Conservation (phyloP, 2,113 vertebrate genomes). For the Maccullochella peelii region DNA sequence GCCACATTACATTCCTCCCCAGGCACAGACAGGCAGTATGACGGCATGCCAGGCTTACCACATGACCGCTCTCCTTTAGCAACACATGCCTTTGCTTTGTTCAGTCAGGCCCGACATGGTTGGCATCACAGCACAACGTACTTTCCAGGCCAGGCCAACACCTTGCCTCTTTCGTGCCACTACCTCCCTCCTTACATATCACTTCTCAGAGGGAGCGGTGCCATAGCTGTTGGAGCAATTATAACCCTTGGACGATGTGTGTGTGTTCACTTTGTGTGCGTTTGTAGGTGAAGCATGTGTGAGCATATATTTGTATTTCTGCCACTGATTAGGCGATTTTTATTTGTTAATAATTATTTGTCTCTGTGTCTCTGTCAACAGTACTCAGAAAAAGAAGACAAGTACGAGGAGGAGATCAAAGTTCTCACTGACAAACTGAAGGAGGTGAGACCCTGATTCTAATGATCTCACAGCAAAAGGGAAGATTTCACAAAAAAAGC, state of each 20-base stretch:
- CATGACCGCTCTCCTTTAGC: slow-evolving; percentile 36
- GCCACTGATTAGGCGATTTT: neutral
- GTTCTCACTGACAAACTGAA: slow-evolving; percentile 98
- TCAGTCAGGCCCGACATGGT: slow-evolving; percentile 6
- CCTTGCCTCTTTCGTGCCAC: slow-evolving; percentile 1
- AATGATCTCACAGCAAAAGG: neutral
- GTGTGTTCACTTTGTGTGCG: neutral
- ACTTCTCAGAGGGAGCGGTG: slow-evolving; percentile 20
- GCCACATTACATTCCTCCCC: slow-evolving; percentile 41
- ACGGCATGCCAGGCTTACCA: slow-evolving; percentile 46
- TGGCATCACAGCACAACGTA: slow-evolving; percentile 27
- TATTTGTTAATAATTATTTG: neutral
- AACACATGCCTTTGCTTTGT: slow-evolving; percentile 10
- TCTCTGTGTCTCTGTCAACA: slow-evolving; percentile 78
- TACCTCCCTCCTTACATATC: neutral
- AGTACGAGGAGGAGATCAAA: slow-evolving; percentile 99
- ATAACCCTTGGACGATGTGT: neutral
- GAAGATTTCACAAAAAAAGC: neutral
- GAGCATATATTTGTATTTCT: neutral
- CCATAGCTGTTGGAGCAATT: neutral
- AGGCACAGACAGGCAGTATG: slow-evolving; percentile 55
- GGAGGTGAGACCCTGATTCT: slow-evolving; percentile 86
- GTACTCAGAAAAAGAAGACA: slow-evolving; percentile 99
- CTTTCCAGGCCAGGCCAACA: slow-evolving; percentile 43
- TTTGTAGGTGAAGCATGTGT: neutral